Conservation (phyloP, 2,113 vertebrate species). For the Benitochromis conjunctus region DNA sequence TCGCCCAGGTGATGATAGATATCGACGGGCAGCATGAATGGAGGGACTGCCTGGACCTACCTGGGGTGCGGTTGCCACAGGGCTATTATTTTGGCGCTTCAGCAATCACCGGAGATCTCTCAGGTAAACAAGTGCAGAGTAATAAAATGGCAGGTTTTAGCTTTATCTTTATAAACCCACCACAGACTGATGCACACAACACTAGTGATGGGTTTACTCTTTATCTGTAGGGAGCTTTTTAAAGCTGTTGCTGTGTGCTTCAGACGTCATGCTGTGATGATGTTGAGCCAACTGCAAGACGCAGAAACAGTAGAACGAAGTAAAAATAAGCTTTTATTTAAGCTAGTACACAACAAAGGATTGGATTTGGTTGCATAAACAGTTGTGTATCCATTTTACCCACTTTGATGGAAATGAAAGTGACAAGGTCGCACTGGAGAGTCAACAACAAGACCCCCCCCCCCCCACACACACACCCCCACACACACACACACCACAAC, state of each 20-base stretch:
- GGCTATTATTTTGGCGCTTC: slow-evolving; percentile 92
- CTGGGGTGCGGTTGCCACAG: slow-evolving; percentile 82
- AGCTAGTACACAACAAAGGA: neutral
- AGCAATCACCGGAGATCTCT: slow-evolving; percentile 91
- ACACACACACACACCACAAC: too few relatives aligned
- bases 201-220: neutral
- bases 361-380: too few relatives aligned
- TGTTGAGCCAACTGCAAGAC: neutral
- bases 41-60: slow-evolving; percentile 92
- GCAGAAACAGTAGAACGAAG: neutral
- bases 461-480: too few relatives aligned
- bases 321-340: neutral
- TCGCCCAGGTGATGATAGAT: slow-evolving; percentile 85
- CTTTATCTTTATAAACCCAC: neutral
- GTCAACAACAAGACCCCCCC: too few relatives aligned
- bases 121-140: slow-evolving; percentile 71
- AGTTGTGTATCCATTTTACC: too few relatives aligned
- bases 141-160: neutral
- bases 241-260: neutral
- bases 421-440: too few relatives aligned
- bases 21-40: slow-evolving; percentile 93
- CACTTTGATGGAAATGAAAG: too few relatives aligned
- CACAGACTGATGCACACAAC: neutral
- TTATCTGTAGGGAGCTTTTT: neutral
- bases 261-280: neutral